Base-by-base conservation (phyloP, 92 coral and sea anemone genomes). In the Muricea muricata region DNA sequence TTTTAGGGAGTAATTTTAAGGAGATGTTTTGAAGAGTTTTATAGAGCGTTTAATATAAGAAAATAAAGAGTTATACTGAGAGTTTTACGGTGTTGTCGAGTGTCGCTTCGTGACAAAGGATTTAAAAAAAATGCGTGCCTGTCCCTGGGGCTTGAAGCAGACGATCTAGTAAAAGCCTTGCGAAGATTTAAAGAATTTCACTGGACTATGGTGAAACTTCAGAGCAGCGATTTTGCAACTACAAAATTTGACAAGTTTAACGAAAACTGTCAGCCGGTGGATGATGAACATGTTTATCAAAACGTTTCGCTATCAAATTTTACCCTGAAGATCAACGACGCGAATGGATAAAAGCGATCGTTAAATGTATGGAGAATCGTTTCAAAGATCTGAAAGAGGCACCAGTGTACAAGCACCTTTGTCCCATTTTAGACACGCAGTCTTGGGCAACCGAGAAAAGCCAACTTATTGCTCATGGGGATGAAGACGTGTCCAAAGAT, bases 141-240 rank as follows among this genome's bases (percentile, higher is more conserved):
- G 52, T 73, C 79, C 35, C 79, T 40, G 23, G 79, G 79, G 28
- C 79, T n/a, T n/a, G n/a, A n/a, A n/a, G n/a, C n/a, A n/a, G n/a
- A n/a, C 23, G 58, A 46, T 31, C 79, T 61, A 40, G 60, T 46
- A 2, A 73, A 73, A 45, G 60, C 79, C 46, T 73, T 73, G 79
- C n/a, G 79, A 28, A 73, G 63, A 73, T 42, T 73, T 73, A 73
- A 73, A 46, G 79, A 73, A 46, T 73, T 73, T 69, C 75, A 68
- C 75, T 32, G 1, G 75, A 68, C 75, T 33, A 68, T 68, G 75
- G 75, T 68, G 24, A 68, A 68, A 48, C 50, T 68, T 32, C 21
- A 68, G 75, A 46, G n/a, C 35, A 33, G 47, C 26, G 18, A 46
- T 68, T 33, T 68, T 24, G 75, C 47, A 46, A 68, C 75, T 14